Base-by-base conservation (phyloP, 1,140 invertebrate genomes). In the Drosophila guanche region DNA sequence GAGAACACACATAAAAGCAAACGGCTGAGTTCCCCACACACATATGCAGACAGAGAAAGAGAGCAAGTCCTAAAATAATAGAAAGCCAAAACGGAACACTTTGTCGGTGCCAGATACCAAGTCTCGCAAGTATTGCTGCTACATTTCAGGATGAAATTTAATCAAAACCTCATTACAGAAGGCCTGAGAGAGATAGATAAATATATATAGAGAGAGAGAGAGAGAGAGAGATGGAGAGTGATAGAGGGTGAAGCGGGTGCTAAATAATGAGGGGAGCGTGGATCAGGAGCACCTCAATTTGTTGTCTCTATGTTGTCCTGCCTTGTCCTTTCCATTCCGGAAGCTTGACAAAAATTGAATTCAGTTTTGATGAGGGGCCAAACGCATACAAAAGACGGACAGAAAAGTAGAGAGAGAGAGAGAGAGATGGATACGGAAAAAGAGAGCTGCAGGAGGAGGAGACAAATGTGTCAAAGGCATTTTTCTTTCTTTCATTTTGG, bases 91-190 rank as follows among this genome's bases (percentile, higher is more conserved):
- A 56, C 51, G 62, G 8, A 69, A 69, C 41, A 69, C 68, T 68
- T 74, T 63, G 59, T 58, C 52, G 42, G 42, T 42, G 52, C 27
- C 54, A 66, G 58, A 79, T 55, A 72, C 29, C 29, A 33, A 4
- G 29, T 10, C 8, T 33, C 29, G 29, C 29, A 8, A 20, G 16
- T 33, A 33, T 33, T 33, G 8, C 29, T 33, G 7, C 8, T 8
- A 37, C 33, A 71, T 79, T 85, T n/a, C 46, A 63, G 59, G 50
- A 45, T 59, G 47, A 80, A 85, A 80, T 85, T 86, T 86, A 77
- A 85, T 85, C 76, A 85, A 85, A 85, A 85, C 72, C 59, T 85
- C 74, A 63, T 68, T 68, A 67, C 61, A 61, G 42, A 16, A 16
- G 10, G 10, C 33, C 7, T 3, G 33, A 37, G 10, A 37, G 33